Base-by-base conservation (phyloP, 1,140 invertebrate genomes). In the Andricus grossulariae region DNA sequence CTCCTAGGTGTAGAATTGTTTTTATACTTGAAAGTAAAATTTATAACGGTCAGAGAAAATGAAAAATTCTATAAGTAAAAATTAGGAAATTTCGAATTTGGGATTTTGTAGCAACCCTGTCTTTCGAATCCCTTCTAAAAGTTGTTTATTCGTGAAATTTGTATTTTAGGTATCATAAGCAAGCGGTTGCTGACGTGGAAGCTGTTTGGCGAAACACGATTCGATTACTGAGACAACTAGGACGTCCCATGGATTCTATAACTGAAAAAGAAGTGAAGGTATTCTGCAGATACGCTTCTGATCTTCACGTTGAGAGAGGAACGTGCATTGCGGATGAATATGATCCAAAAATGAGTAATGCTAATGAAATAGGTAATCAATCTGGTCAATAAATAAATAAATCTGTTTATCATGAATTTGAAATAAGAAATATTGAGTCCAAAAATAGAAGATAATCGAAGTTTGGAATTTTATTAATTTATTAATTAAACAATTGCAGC, bases 241-340 rank as follows among this genome's bases (percentile, higher is more conserved):
- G 95, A 19, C 93, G 95, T 87, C 93, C 96, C 12, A 93, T 93
- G 82, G 95, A 96, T 82, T 90, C 88, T 10, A 96, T 98, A 72
- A 93, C 93, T 50, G 96, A 97, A 88, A 92, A 93, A 71, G 96
- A 97, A 80, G 95, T 97, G 0, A 96, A 95, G 88, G 86, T 97
- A 55, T 96, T 97, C 86, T 97, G 97, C 90, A 96, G 96, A 87
- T 97, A 99, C 92, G 93, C 96, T 6, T 93, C 94, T 75, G 95
- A 96, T 87, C 90, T 99, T 71, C 91, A 94, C 82, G 93, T 98
- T 1, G 92, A 98, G 16, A 93, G 95, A 84, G 97, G 97, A 70
- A 94, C 95, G 12, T 95, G 94, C 82, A 94, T 98, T 81, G 94
- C 94, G 8, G 93, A 96, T 84, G 97, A 98, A 91, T 96, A 96